Conservation (phyloP, 2,113 vertebrate species). For the Microtus ochrogaster region DNA sequence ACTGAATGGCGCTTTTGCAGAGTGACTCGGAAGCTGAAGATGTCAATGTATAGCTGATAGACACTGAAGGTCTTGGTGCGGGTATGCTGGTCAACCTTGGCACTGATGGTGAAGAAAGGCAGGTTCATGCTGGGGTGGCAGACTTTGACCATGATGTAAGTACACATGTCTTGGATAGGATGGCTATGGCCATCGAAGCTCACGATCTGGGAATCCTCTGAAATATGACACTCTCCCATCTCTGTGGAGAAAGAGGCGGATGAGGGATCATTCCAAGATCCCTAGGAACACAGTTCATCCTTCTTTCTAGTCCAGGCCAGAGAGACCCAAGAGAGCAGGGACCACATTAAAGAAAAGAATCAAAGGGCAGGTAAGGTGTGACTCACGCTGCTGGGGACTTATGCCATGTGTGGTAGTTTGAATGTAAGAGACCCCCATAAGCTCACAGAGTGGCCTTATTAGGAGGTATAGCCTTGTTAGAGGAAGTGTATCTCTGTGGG, state of each 20-base stretch:
- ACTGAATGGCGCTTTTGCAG: slow-evolving; percentile 86
- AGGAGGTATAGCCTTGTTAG: too few species aligned
- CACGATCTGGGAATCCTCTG: slow-evolving; percentile 88
- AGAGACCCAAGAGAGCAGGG: not conserved
- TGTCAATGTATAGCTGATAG: slow-evolving; percentile 83
- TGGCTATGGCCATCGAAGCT: slow-evolving; percentile 90
- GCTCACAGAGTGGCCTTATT: too few species aligned
- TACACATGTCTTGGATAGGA: slow-evolving; percentile 89
- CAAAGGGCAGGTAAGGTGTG: not conserved
- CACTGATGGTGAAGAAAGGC: slow-evolving; percentile 88
- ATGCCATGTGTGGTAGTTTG: not conserved
- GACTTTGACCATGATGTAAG: slow-evolving; percentile 88
- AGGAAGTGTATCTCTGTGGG: too few species aligned
- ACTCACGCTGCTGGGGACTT: not conserved
- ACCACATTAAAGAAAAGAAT: not conserved
- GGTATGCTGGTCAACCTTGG: slow-evolving; percentile 87
- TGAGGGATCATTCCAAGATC: not conserved
- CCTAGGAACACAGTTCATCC: not conserved
- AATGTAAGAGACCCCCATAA: too few species aligned
- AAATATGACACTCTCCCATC: slow-evolving; percentile 88
- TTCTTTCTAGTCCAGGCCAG: not conserved
- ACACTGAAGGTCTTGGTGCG: slow-evolving; percentile 86
- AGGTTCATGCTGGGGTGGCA: slow-evolving; percentile 85
- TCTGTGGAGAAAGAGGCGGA: slow-evolving; percentile 79
- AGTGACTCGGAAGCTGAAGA: slow-evolving; percentile 83